phyloP scores from a whole-genome alignment of 2,888 invertebrate genomes.

The Tetrapedia diversipes region DNA sequence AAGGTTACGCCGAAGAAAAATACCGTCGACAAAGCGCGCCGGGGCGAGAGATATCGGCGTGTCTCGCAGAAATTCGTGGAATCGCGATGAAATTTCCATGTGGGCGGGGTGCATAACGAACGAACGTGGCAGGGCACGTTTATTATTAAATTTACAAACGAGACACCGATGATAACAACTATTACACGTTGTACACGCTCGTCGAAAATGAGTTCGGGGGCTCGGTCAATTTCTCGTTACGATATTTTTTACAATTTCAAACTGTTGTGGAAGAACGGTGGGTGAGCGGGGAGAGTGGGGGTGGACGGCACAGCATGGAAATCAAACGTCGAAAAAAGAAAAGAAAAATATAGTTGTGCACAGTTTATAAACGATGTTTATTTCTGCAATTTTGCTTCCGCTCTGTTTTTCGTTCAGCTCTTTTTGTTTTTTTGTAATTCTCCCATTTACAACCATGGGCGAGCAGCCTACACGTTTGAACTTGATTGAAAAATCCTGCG shows the following conservation, averaged over 20 bases:
- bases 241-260: constrained; percentile 19
- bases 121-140: no score
- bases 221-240: constrained; percentile 22
- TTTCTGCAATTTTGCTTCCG: constrained; percentile 45
- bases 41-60: constrained; percentile 24
- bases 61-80: constrained; percentile 3
- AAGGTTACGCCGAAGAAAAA: constrained; percentile 55
- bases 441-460: constrained; percentile 51
- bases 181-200: constrained; percentile 6
- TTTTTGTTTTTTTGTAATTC: constrained; percentile 21
- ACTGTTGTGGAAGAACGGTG: neutral
- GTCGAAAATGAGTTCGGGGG: constrained; percentile 5
- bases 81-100: neutral
- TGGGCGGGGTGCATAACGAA: no score
- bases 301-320: no score
- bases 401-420: neutral
- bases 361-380: constrained; percentile 64
- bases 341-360: constrained; percentile 23
- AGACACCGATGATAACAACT: neutral
- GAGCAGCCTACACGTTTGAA: constrained; percentile 44
- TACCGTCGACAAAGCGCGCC: constrained; percentile 34
- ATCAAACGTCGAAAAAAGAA: constrained; percentile 15
- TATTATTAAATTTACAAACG: neutral
- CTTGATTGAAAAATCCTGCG: constrained; percentile 39
- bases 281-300: neutral